phyloP scores from a whole-genome alignment of 2,113 vertebrate species.

The Pipa parva region DNA sequence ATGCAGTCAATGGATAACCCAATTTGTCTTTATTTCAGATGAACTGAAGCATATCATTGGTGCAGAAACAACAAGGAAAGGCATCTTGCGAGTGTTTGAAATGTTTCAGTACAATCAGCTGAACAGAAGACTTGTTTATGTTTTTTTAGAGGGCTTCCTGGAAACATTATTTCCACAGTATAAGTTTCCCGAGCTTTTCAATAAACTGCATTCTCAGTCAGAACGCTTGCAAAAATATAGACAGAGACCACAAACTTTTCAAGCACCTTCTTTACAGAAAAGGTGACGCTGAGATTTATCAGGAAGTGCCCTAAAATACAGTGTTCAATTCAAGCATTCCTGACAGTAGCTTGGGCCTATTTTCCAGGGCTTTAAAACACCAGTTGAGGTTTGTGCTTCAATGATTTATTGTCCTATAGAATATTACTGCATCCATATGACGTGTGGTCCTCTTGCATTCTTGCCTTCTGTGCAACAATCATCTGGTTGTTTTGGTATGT shows the following conservation, averaged over 20 bases:
- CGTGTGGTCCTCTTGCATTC: conserved; percentile 63
- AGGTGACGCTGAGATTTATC: conserved; percentile 83
- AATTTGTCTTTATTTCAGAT: conserved; percentile 57
- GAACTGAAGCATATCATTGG: conserved; percentile 80
- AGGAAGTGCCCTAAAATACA: conserved; percentile 44
- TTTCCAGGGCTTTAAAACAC: conserved; percentile 66
- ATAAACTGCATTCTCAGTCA: conserved; percentile 93
- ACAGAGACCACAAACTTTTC: conserved; percentile 82
- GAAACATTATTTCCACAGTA: conserved; percentile 96
- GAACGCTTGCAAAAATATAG: conserved; percentile 83
- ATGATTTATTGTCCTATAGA: conserved; percentile 65
- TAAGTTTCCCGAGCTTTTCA: conserved; percentile 94
- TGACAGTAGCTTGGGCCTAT: conserved; percentile 53
- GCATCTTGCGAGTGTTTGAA: conserved; percentile 95
- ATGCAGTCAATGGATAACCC: too few species aligned
- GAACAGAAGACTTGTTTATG: conserved; percentile 91
- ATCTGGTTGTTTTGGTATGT: conserved; percentile 58
- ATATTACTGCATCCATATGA: conserved; percentile 63
- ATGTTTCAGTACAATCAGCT: conserved; percentile 97
- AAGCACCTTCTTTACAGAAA: conserved; percentile 80
- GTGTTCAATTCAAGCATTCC: conserved; percentile 63
- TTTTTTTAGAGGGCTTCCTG: conserved; percentile 95
- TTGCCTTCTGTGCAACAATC: conserved; percentile 61
- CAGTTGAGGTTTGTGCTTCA: conserved; percentile 61
- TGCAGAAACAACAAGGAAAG: conserved; percentile 88